Percentiles rank a stretch among this genome's conserved stretches.
Evolutionary conservation across 1,140 invertebrate species (phyloP).

Genomic region (Polyergus mexicanus): DNA sequence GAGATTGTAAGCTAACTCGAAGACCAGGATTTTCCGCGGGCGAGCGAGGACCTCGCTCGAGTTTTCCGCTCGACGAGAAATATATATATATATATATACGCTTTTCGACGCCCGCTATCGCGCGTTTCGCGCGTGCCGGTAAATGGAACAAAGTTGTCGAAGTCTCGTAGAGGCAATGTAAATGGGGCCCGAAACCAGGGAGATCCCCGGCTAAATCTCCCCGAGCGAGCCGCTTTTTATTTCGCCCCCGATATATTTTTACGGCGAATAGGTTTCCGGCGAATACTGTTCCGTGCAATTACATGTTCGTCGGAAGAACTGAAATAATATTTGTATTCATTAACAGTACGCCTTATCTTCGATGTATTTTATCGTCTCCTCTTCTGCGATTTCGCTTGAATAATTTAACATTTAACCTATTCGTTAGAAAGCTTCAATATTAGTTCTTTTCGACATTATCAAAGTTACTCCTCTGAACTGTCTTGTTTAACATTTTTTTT

Average conservation of each 20-base stretch:
- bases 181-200: constrained; percentile 14
- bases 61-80: constrained; percentile 19
- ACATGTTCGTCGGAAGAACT: constrained; percentile 5
- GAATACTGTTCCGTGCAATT: constrained; percentile 22
- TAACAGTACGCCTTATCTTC: neutral
- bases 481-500: neutral
- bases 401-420: constrained; percentile 37
- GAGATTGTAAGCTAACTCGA: constrained; percentile 34
- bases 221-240: constrained; percentile 17
- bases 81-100: constrained; percentile 8
- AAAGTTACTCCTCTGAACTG: constrained; percentile 1
- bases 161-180: constrained; percentile 39
- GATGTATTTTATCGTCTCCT: neutral
- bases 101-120: constrained; percentile 2
- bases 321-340: constrained; percentile 34
- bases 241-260: constrained; percentile 27
- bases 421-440: constrained; percentile 34
- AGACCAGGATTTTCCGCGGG: constrained; percentile 41
- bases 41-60: neutral
- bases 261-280: neutral
- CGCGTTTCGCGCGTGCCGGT: constrained; percentile 15
- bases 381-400: neutral
- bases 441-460: constrained; percentile 15
- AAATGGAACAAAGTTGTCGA: constrained; percentile 58
- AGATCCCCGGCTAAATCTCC: constrained; percentile 38